Conservation (phyloP, 1,140 invertebrate species). For the Capitella teleta region DNA sequence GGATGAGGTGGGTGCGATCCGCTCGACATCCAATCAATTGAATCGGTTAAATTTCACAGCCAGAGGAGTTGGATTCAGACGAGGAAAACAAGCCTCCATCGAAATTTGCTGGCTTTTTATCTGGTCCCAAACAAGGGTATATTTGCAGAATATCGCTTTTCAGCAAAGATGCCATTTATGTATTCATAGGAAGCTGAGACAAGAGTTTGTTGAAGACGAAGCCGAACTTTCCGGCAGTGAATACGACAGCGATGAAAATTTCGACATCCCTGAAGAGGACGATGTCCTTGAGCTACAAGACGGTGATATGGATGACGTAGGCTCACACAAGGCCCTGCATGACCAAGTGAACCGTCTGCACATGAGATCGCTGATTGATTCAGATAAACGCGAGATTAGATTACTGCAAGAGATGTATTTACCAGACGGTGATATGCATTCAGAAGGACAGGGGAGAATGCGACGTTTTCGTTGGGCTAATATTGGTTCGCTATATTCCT, state of each 20-base stretch:
- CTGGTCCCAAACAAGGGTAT: no score
- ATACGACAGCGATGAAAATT: constrained; percentile 36
- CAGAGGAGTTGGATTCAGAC: no score
- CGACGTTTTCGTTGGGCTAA: constrained; percentile 72
- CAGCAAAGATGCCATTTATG: no score
- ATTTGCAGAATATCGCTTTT: no score
- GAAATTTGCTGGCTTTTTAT: no score
- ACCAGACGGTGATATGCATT: constrained; percentile 74
- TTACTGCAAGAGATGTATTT: constrained; percentile 68
- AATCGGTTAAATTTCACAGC: no score
- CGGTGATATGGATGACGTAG: constrained; percentile 54
- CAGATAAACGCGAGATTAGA: constrained; percentile 66
- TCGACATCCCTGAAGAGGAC: constrained; percentile 59
- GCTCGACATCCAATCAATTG: no score
- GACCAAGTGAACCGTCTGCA: constrained; percentile 42
- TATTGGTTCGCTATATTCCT: constrained; percentile 47
- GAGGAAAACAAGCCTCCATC: no score
- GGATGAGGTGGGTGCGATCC: background rate
- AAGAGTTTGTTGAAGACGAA: constrained; percentile 73
- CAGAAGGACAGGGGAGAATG: constrained; percentile 55
- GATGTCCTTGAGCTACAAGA: constrained; percentile 62
- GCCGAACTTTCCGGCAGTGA: constrained; percentile 63
- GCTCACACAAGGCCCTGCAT: constrained; percentile 44
- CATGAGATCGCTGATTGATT: constrained; percentile 62
- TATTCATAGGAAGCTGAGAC: constrained; percentile 27